Percentiles rank a stretch among this genome's conserved stretches.
Conservation (phyloP, 2,113 vertebrate species). For the Heterotilapia buettikoferi region DNA sequence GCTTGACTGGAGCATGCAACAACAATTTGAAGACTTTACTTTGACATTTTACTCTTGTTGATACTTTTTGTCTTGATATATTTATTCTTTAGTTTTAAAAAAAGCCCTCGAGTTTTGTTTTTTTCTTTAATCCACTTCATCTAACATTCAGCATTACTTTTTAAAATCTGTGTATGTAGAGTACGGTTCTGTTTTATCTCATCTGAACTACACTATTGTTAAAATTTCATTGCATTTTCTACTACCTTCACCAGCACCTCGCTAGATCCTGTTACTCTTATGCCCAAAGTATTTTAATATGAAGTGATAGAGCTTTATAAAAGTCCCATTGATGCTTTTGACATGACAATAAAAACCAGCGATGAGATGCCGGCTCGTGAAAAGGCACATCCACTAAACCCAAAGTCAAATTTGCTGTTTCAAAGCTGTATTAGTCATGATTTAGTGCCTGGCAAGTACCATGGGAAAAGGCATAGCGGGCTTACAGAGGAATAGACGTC, state of each 20-base stretch:
- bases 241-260: neutral
- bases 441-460: constrained; percentile 29
- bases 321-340: neutral
- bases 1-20: neutral
- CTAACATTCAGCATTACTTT: neutral
- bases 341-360: constrained; percentile 1
- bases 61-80: neutral
- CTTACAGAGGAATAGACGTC: constrained; percentile 10
- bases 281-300: neutral
- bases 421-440: constrained; percentile 25
- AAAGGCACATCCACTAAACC: neutral
- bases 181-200: neutral
- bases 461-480: constrained; percentile 40
- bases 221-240: neutral
- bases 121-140: neutral
- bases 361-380: neutral
- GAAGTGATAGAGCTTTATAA: neutral
- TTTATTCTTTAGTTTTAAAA: neutral
- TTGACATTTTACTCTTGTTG: neutral
- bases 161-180: neutral
- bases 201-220: neutral
- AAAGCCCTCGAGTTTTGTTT: neutral
- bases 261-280: neutral
- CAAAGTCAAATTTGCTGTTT: constrained; percentile 16
- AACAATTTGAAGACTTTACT: neutral